phyloP scores from a whole-genome alignment of 2,797 vertebrate species.

The Xiphorhynchus erythropygius region DNA sequence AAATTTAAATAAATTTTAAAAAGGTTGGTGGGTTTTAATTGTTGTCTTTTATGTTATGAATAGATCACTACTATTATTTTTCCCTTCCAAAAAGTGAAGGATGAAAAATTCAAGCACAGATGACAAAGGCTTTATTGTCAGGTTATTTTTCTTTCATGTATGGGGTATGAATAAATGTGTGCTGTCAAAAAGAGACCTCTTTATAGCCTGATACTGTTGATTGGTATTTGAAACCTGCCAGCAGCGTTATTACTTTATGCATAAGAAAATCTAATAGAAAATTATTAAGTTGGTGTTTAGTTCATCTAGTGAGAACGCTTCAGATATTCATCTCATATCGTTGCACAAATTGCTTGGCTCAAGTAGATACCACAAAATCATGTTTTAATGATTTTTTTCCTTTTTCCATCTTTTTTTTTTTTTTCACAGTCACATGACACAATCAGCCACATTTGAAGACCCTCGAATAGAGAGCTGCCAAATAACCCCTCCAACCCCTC shows the following conservation, averaged over 20 bases:
- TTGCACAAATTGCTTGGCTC: conserved; percentile 21
- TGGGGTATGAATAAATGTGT: background rate
- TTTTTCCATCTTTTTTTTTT: conserved; percentile 59
- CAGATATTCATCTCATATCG: conserved; percentile 51
- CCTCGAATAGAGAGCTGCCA: conserved; percentile 91
- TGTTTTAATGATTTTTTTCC: conserved; percentile 57
- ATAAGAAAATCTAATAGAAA: background rate
- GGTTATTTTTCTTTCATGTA: conserved; percentile 5
- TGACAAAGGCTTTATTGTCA: background rate
- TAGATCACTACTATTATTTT: background rate
- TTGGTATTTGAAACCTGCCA: conserved; percentile 4
- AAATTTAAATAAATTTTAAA: background rate
- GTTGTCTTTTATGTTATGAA: background rate
- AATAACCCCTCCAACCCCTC: conserved; percentile 89
- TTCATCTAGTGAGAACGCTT: conserved; percentile 5
- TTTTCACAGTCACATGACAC: conserved; percentile 87
- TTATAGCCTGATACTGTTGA: conserved; percentile 21
- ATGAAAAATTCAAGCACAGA: background rate
- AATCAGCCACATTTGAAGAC: conserved; percentile 91
- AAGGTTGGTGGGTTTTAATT: background rate
- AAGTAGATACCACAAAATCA: conserved; percentile 37
- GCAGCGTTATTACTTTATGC: background rate
- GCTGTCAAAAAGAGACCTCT: background rate
- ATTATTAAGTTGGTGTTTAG: background rate
- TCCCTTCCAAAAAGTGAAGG: background rate